phyloP scores from a whole-genome alignment of 2,797 vertebrate species.

The Notolepis coatsorum region DNA sequence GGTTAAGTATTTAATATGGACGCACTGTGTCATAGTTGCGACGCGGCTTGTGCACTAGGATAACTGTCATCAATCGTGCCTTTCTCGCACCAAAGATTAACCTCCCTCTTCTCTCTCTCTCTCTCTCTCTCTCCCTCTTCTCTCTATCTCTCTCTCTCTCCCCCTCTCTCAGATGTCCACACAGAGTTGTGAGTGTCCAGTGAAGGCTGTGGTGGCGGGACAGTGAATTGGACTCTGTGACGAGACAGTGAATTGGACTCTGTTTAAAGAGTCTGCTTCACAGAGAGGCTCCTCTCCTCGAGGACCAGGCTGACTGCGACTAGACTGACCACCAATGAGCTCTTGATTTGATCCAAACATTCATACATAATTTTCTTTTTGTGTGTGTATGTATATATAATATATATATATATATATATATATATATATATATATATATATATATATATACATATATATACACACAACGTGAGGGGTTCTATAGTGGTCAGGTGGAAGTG shows the following conservation, averaged over 20 bases:
- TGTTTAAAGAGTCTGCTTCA: slow-evolving; percentile 80
- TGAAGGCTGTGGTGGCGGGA: slow-evolving; percentile 25
- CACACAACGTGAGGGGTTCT: neutral
- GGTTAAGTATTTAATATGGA: no score
- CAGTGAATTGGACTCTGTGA: no score
- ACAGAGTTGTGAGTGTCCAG: slow-evolving; percentile 86
- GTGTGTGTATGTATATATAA: slow-evolving; percentile 12
- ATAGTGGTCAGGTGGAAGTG: neutral
- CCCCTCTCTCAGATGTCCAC: slow-evolving; percentile 80
- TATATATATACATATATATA: slow-evolving; percentile 38
- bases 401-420: slow-evolving; percentile 33
- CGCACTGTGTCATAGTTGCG: no score
- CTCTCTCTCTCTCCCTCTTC: neutral
- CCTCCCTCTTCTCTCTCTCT: neutral
- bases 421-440: slow-evolving; percentile 39
- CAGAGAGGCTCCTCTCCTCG: slow-evolving; percentile 30
- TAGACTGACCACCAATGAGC: slow-evolving; percentile 26
- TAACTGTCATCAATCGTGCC: neutral
- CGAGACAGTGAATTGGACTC: slow-evolving; percentile 70
- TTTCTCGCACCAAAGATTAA: neutral
- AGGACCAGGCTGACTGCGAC: slow-evolving; percentile 27
- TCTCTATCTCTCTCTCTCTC: slow-evolving; percentile 7
- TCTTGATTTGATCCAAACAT: slow-evolving; percentile 23
- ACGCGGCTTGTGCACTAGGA: neutral
- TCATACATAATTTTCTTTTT: slow-evolving; percentile 28